Conservation (phyloP, 2,113 vertebrate species). For the Plotosus lineatus region DNA sequence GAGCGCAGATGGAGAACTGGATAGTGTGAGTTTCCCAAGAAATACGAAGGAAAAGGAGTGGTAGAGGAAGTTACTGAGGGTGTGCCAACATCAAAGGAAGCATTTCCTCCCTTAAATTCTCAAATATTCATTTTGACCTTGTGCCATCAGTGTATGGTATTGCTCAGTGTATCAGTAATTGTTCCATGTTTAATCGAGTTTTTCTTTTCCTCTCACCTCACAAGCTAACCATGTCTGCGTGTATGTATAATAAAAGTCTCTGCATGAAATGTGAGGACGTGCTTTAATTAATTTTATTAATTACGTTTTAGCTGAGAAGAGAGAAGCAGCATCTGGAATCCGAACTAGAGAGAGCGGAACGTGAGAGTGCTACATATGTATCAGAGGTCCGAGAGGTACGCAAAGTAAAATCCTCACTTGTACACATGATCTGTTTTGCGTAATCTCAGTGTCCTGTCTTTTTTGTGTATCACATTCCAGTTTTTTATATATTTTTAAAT, state of each 20-base stretch:
- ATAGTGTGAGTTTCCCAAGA: slow-evolving; percentile 75
- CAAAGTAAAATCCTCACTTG: neutral
- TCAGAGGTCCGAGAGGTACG: slow-evolving; percentile 95
- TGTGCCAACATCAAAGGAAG: neutral
- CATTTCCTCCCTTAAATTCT: neutral
- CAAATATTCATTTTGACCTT: neutral
- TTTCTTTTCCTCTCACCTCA: neutral
- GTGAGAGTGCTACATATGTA: slow-evolving; percentile 90
- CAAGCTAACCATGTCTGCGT: neutral
- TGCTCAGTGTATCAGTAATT: neutral
- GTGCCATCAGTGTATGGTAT: neutral
- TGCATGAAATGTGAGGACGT: slow-evolving; percentile 1
- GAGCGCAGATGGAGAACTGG: slow-evolving; percentile 81
- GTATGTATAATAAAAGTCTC: neutral
- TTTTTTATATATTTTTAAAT: no score
- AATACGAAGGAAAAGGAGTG: neutral
- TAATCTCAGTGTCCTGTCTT: slow-evolving; percentile 14
- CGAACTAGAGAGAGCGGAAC: slow-evolving; percentile 90
- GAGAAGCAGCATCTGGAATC: slow-evolving; percentile 89
- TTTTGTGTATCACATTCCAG: neutral
- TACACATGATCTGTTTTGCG: neutral
- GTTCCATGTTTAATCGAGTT: neutral
- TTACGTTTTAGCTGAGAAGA: slow-evolving; percentile 78
- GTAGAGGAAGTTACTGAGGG: neutral
- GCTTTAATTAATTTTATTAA: neutral